phyloP scores from a whole-genome alignment of 2,797 vertebrate genomes.

The Sebastes goodei region DNA sequence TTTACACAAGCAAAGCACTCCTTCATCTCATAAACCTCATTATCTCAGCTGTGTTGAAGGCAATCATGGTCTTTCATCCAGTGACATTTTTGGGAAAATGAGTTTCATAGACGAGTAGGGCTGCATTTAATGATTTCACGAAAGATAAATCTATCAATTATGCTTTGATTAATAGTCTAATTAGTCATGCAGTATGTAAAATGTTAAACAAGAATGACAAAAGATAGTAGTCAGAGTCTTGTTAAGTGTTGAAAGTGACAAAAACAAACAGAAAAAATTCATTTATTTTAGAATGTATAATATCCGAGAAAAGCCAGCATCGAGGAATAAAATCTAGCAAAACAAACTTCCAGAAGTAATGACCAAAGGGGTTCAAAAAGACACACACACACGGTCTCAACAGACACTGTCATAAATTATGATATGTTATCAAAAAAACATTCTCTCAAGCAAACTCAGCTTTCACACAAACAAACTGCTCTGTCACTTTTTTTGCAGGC shows the following conservation, averaged over 20 bases:
- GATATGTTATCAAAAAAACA: conserved; percentile 10
- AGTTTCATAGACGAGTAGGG: background rate
- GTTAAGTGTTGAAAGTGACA: background rate
- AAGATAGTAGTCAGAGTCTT: background rate
- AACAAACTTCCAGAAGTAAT: background rate
- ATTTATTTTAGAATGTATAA: background rate
- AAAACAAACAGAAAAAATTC: background rate
- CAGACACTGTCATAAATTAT: conserved; percentile 14
- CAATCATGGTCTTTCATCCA: background rate
- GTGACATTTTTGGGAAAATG: conserved; percentile 13
- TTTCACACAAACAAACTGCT: conserved; percentile 26
- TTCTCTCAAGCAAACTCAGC: background rate
- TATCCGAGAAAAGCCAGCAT: background rate
- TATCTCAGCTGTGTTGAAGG: background rate
- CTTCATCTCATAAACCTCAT: background rate
- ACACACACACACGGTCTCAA: background rate
- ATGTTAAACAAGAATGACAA: conserved; percentile 1
- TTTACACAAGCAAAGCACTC: background rate
- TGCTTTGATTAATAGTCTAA: background rate
- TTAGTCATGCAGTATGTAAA: background rate
- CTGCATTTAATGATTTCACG: conserved; percentile 3
- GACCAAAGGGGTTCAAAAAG: background rate
- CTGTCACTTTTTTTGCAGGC: conserved; percentile 1
- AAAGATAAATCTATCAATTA: background rate
- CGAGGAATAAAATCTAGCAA: background rate